Base-by-base conservation (phyloP, 1,140 invertebrate genomes). In the Trachymyrmex cornetzi region DNA sequence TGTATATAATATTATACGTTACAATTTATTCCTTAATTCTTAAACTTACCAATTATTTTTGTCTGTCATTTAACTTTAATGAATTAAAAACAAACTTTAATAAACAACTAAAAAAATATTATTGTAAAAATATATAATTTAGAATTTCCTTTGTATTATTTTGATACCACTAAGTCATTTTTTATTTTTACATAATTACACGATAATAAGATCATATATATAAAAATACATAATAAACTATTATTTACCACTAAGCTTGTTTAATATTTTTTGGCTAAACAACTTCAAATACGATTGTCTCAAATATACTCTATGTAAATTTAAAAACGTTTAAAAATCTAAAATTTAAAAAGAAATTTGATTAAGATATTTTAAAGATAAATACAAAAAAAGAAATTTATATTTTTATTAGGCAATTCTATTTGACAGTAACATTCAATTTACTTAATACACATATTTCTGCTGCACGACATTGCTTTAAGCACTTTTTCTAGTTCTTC, bases 151-250 rank as follows among this genome's bases (percentile, higher is more conserved):
- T 66, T 34, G 5, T 11, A 75, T 53, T 50, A 61, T 44, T 12
- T 14, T 53, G 53, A 27, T 19, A 27, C 5, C 1, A 12, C 30
- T 27, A 14, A 53, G 16, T 27, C 19, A 30, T n/a, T 53, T 53
- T 53, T 74, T 22, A 55, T 57, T 75, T n/a, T 75, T 34, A n/a
- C 3, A 57, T 27, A 72, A 55, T 55, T 30, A 30, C 14, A 72
- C n/a, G 30, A 4, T 22, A n/a, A 24, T 0, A 14, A 0, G 0
- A 72, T 74, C 11, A 6, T 16, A n/a, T n/a, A n/a, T n/a, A n/a
- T n/a, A n/a, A n/a, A n/a, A n/a, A n/a, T n/a, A n/a, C 3, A 22
- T 16, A 22, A 4, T 11, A 75, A 34, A 34, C 6, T 34, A 55
- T 30, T 34, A 71, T 12, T 16, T 3, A 38, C 12, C 3, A 38